A percentile compares a stretch with the other conserved stretches of the same genome.
Evolutionary conservation across 2,888 invertebrate genomes (phyloP).

Genomic region (Xestia rhomboidea): DNA sequence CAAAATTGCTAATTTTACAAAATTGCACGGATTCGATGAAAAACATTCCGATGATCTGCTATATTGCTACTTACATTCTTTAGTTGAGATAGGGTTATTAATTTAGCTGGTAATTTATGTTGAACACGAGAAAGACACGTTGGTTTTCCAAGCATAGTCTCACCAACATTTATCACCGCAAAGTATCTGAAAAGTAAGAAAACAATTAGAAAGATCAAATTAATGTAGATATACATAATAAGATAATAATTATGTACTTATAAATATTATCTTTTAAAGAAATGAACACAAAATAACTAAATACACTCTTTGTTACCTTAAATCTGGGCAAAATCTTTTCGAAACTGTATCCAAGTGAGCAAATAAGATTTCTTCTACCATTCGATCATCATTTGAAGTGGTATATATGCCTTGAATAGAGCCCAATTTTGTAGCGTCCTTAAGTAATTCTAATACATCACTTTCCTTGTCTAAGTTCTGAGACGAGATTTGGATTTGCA

Average conservation of each 20-base stretch:
- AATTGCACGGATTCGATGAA: background rate
- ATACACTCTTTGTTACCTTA: conserved; percentile 43
- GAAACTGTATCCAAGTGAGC: conserved; percentile 66
- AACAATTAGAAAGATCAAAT: background rate
- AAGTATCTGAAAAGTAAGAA: conserved; percentile 37
- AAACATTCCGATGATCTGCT: background rate
- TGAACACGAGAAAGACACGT: conserved; percentile 58
- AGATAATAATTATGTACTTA: background rate
- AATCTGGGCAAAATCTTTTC: conserved; percentile 54
- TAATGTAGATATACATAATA: too few species aligned
- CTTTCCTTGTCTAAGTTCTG: conserved; percentile 36
- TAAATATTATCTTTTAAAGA: background rate
- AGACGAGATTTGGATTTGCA: conserved; percentile 56
- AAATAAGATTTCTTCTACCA: conserved; percentile 55
- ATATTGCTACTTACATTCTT: conserved; percentile 42
- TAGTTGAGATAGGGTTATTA: conserved; percentile 39
- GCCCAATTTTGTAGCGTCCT: conserved; percentile 58
- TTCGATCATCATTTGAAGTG: conserved; percentile 45
- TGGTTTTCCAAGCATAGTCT: conserved; percentile 52
- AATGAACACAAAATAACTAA: background rate
- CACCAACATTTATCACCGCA: conserved; percentile 44
- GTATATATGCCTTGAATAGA: conserved; percentile 70
- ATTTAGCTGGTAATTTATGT: conserved; percentile 64
- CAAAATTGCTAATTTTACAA: background rate
- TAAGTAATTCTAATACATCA: conserved; percentile 58